phyloP scores from a whole-genome alignment of 2,888 invertebrate species.

The Alloscopus bannaensis region DNA sequence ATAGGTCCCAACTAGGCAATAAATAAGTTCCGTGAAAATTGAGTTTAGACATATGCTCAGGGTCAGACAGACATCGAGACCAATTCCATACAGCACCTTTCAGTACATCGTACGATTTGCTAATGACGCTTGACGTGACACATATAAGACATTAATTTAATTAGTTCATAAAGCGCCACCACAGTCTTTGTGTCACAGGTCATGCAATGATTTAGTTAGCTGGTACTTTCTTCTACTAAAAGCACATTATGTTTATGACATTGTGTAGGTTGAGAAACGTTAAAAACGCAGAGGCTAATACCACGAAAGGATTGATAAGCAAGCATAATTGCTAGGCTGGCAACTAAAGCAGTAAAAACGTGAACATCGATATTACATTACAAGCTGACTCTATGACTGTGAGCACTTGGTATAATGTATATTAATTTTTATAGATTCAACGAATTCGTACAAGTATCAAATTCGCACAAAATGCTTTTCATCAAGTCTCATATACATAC shows the following conservation, averaged over 20 bases:
- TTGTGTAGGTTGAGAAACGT: constrained; percentile 25
- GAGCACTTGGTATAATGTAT: too few species aligned
- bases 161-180: constrained; percentile 44
- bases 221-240: constrained; percentile 45
- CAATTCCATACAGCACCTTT: too few species aligned
- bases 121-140: constrained; percentile 52
- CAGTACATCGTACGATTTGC: too few species aligned
- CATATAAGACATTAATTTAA: constrained; percentile 54
- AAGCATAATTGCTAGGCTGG: constrained; percentile 17
- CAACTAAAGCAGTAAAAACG: too few species aligned
- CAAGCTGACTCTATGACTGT: too few species aligned
- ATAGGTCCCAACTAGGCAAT: too few species aligned
- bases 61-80: too few species aligned
- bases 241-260: constrained; percentile 46
- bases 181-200: too few species aligned
- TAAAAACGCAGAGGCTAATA: constrained; percentile 16
- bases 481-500: constrained; percentile 27
- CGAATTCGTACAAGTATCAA: constrained; percentile 27
- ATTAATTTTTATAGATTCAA: constrained; percentile 37
- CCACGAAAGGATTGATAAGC: constrained; percentile 36
- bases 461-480: constrained; percentile 41
- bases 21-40: too few species aligned
- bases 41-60: too few species aligned
- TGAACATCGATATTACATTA: too few species aligned
- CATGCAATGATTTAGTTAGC: constrained; percentile 26